Percentiles rank a stretch among this genome's conserved stretches.
Conservation (phyloP, 2,888 invertebrate genomes). For the Sceliomorpha sp. region DNA sequence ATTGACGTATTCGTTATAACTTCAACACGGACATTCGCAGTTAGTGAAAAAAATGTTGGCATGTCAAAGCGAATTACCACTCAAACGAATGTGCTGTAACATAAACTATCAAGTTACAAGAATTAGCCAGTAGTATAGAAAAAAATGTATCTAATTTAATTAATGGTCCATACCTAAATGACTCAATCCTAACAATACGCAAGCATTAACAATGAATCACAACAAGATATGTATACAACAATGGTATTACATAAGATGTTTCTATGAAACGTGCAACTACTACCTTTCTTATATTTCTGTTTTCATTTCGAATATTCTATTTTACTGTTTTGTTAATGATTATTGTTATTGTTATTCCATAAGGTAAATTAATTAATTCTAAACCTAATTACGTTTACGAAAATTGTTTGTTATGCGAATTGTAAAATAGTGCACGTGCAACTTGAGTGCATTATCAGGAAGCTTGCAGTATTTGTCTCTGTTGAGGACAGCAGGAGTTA, state of each 20-base stretch:
- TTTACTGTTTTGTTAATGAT: too few relatives aligned
- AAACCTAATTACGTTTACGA: too few relatives aligned
- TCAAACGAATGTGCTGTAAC: slow-evolving; percentile 77
- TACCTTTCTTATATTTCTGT: slow-evolving; percentile 66
- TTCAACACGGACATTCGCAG: slow-evolving; percentile 9
- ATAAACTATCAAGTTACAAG: slow-evolving; percentile 74
- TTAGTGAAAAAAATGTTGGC: slow-evolving; percentile 30
- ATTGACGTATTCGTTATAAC: not conserved
- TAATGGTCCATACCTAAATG: slow-evolving; percentile 81
- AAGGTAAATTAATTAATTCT: too few relatives aligned
- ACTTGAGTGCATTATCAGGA: too few relatives aligned
- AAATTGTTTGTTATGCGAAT: too few relatives aligned
- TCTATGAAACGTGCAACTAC: slow-evolving; percentile 74
- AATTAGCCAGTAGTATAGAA: slow-evolving; percentile 73
- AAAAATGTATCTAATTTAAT: slow-evolving; percentile 78
- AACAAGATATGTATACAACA: slow-evolving; percentile 80
- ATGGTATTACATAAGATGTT: slow-evolving; percentile 76
- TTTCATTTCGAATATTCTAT: too few relatives aligned
- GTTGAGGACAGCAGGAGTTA: too few relatives aligned
- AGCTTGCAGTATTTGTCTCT: too few relatives aligned
- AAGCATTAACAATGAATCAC: slow-evolving; percentile 81
- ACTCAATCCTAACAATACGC: slow-evolving; percentile 81
- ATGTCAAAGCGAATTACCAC: slow-evolving; percentile 71
- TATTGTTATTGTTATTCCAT: too few relatives aligned
- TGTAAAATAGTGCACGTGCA: too few relatives aligned